Evolutionary conservation across 2,797 vertebrate species (phyloP).

Genomic region (Telmatherina bonti): DNA sequence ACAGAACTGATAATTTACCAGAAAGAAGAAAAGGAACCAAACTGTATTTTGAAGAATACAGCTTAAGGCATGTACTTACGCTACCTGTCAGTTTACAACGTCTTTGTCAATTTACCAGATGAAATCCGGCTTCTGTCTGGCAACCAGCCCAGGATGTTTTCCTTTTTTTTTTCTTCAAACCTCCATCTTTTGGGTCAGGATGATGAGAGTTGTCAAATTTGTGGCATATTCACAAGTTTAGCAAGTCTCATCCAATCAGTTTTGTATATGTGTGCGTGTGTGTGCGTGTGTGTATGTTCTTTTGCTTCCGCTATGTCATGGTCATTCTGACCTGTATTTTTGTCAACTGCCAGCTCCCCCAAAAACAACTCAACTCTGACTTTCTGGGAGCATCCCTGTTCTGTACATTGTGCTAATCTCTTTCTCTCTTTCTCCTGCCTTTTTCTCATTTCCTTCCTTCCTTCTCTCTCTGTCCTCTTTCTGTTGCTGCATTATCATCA

Average conservation of each 20-base stretch:
- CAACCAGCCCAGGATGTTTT: not conserved
- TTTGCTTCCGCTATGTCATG: not conserved
- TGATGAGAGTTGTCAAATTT: constrained; percentile 16
- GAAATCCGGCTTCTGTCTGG: constrained; percentile 23
- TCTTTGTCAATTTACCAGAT: constrained; percentile 29
- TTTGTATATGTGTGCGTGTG: not conserved
- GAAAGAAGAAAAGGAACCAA: constrained; percentile 25
- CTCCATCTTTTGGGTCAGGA: constrained; percentile 15
- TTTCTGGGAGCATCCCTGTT: constrained; percentile 14
- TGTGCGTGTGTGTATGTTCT: not conserved
- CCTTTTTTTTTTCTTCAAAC: constrained; percentile 3
- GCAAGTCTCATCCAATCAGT: not conserved
- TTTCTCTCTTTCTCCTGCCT: constrained; percentile 13
- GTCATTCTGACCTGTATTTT: constrained; percentile 17
- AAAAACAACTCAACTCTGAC: constrained; percentile 7
- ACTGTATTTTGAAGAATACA: constrained; percentile 35
- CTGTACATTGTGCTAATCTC: not conserved
- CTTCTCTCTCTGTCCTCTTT: constrained; percentile 45
- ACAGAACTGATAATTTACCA: constrained; percentile 12
- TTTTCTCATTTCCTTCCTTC: constrained; percentile 9
- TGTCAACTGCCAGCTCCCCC: not conserved
- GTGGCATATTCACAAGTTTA: constrained; percentile 1
- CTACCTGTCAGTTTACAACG: constrained; percentile 23
- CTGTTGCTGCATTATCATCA: constrained; percentile 67
- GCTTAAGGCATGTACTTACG: constrained; percentile 19